phyloP scores from a whole-genome alignment of 2,113 vertebrate species.

The Vimba vimba region DNA sequence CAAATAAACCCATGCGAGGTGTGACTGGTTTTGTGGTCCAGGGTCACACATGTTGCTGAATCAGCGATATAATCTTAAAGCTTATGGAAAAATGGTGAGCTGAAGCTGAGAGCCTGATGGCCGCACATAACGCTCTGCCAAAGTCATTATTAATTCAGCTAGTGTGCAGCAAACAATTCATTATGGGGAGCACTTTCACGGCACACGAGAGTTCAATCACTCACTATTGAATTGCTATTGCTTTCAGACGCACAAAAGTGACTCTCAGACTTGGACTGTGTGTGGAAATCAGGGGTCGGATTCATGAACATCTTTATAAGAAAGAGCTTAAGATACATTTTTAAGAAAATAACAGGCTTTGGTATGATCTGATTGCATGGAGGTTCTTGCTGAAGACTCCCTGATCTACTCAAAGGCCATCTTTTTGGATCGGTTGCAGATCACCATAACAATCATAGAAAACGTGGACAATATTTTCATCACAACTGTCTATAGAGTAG shows the following conservation, averaged over 20 bases:
- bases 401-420: background rate
- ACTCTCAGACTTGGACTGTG: background rate
- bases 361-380: background rate
- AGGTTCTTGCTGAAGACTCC: background rate
- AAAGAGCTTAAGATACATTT: background rate
- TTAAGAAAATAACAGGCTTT: background rate
- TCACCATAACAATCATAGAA: background rate
- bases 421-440: background rate
- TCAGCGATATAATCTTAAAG: background rate
- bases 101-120: background rate
- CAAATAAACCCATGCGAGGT: no score
- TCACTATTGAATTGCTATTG: slow-evolving; percentile 34
- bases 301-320: background rate
- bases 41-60: background rate
- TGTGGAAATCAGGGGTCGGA: background rate
- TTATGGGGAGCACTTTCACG: slow-evolving; percentile 31
- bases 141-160: slow-evolving; percentile 47
- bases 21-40: no score
- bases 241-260: background rate
- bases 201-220: slow-evolving; percentile 46
- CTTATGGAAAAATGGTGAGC: background rate
- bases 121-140: slow-evolving; percentile 14
- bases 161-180: slow-evolving; percentile 44
- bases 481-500: background rate
- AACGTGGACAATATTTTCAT: background rate